These are phyloP conservation scores for Drosophila persimilis DNA, from an alignment of 1,140 invertebrate genomes.

Conservation along the genomic window DNA sequence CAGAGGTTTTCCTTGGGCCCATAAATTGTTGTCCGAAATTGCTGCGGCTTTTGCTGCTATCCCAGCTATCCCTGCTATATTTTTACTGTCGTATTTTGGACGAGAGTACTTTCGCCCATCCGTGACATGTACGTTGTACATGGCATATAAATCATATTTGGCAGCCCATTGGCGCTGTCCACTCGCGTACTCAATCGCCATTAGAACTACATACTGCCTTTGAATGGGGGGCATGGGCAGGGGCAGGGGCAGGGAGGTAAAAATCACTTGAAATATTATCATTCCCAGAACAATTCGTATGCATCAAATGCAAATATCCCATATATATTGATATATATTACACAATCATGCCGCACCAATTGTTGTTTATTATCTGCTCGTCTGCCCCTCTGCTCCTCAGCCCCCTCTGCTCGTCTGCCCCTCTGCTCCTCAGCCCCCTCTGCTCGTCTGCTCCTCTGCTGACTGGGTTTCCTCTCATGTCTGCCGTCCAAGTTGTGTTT, in stretches of 20 bases:
- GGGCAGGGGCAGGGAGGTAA: constrained; percentile 1
- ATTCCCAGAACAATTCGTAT: constrained; percentile 50
- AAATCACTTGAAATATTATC: constrained; percentile 56
- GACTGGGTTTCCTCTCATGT: constrained; percentile 3
- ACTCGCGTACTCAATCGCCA: constrained; percentile 29
- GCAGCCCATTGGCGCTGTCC: constrained; percentile 63
- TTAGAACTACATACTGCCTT: constrained; percentile 12
- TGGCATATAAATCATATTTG: constrained; percentile 75
- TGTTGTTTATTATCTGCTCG: constrained; percentile 61
- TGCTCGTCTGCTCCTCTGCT: constrained; percentile 18
- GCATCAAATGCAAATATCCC: constrained; percentile 68
- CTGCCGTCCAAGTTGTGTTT: constrained; percentile 12
- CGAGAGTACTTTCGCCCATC: constrained; percentile 49
- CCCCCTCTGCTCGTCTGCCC: too few relatives aligned
- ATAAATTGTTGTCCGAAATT: constrained; percentile 33
- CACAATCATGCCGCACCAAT: constrained; percentile 60
- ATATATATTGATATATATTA: constrained; percentile 24
- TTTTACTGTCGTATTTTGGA: constrained; percentile 58
- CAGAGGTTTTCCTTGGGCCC: constrained; percentile 22
- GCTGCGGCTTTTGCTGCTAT: constrained; percentile 27
- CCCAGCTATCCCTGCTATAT: constrained; percentile 39
- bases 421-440: constrained; percentile 20
- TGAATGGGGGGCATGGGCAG: too few relatives aligned
- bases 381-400: background rate
- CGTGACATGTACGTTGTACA: constrained; percentile 62